Base-by-base conservation (phyloP, 2,888 invertebrate genomes). In the Coenonympha glycerion region DNA sequence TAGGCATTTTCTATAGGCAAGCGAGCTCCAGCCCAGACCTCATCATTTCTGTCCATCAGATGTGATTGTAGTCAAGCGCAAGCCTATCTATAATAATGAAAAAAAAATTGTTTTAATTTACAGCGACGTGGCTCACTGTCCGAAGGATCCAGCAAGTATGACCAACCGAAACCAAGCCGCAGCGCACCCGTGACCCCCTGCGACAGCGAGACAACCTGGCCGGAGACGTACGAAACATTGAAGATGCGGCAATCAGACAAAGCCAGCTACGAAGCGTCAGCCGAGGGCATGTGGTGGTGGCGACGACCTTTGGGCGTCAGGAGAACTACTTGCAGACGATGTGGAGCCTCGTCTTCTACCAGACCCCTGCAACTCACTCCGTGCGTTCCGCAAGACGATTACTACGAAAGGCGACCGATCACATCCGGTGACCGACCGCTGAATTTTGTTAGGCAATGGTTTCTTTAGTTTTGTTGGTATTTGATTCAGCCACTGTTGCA, bases 171-270 rank as follows among this genome's bases (percentile, higher is more conserved):
- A 68, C 70, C 75, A 24, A 69, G 65, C 36, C 75, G 74, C 54
- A 86, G 85, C 58, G 86, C 85, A 3, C 86, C 86, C 11, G 83
- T 84, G 3, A 86, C 86, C 8, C 86, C 86, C n/a, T 81, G 85
- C 63, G 85, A 86, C 52, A 81, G 77, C 60, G 84, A 79, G 56
- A 69, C 72, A 2, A 74, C 74, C 2, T 83, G 83, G 83, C 76
- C 81, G 1, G 77, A 74, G 36, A 40, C 51, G 1, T 46, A 46
- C 22, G 45, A 50, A 65, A 19, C n/a, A 13, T 42, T 42, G 13
- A 31, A 34, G 41, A 11, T 39, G 18, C 33, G 22, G 69, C 49
- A 75, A 65, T 69, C 71, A 54, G 73, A 73, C 49, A 77, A 74
- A 59, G 68, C 65, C 24, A 64, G 62, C 42, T 73, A 76, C 34